Percentiles rank a stretch among this genome's conserved stretches.
phyloP scores from a whole-genome alignment of 2,888 invertebrate species.

The Hypena proboscidalis region DNA sequence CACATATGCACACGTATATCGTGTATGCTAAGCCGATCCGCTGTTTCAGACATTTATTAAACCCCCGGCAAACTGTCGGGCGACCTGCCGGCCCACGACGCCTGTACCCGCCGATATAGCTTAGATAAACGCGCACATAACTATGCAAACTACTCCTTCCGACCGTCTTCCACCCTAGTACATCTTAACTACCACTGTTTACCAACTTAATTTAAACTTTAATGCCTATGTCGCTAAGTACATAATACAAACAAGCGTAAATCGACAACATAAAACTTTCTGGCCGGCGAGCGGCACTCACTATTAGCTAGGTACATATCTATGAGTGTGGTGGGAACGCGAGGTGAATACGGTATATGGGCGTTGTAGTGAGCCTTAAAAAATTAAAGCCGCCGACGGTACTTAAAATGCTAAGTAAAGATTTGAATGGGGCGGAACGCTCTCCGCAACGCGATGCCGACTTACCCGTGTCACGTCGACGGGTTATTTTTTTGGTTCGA shows the following conservation, averaged over 20 bases:
- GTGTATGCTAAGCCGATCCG: conserved; percentile 38
- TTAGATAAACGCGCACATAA: conserved; percentile 79
- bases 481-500: conserved; percentile 61
- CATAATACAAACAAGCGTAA: conserved; percentile 38
- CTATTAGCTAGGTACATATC: conserved; percentile 77
- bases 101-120: conserved; percentile 69
- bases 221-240: conserved; percentile 40
- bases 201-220: conserved; percentile 56
- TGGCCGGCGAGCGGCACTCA: conserved; percentile 51
- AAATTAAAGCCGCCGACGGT: conserved; percentile 72
- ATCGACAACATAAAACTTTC: conserved; percentile 38
- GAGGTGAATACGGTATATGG: conserved; percentile 75
- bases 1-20: conserved; percentile 7
- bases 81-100: conserved; percentile 61
- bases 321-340: conserved; percentile 75
- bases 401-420: conserved; percentile 79
- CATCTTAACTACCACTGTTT: conserved; percentile 42
- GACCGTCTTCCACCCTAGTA: conserved; percentile 32
- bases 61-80: conserved; percentile 49
- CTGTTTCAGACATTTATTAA: conserved; percentile 61
- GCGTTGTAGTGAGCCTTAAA: conserved; percentile 74
- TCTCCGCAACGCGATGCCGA: conserved; percentile 64
- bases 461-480: conserved; percentile 67
- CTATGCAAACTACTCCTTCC: conserved; percentile 78
- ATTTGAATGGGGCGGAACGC: conserved; percentile 70